These are phyloP conservation scores for Borostomias antarcticus DNA, from an alignment of 2,797 vertebrate species.

Conservation along the genomic window DNA sequence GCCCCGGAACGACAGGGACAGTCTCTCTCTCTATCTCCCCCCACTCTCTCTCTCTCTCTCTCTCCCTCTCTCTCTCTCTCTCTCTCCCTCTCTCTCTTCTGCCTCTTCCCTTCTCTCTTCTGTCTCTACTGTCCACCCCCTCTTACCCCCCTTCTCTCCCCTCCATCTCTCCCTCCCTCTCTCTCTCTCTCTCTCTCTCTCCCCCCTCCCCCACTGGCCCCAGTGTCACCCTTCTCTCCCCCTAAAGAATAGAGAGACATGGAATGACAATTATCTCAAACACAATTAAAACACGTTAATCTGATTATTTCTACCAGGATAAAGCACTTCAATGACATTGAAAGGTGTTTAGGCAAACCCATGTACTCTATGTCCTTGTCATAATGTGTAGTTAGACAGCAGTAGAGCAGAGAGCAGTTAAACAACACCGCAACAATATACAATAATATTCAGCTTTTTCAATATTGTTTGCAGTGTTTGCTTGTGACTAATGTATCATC, in stretches of 20 bases:
- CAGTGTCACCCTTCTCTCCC: conserved; percentile 29
- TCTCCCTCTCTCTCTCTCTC: conserved; percentile 23
- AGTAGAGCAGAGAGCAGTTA: too few relatives aligned
- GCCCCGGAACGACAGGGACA: conserved; percentile 3
- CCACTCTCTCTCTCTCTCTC: conserved; percentile 11
- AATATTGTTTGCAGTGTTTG: neutral
- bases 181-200: neutral
- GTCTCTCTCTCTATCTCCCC: conserved; percentile 16
- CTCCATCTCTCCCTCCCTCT: neutral
- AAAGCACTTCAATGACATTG: conserved; percentile 70
- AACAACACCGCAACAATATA: too few relatives aligned
- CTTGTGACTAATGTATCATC: neutral
- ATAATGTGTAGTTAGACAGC: conserved; percentile 45
- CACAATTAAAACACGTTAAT: conserved; percentile 77
- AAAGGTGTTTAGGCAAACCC: conserved; percentile 66
- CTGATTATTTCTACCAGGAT: conserved; percentile 71
- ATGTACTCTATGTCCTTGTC: conserved; percentile 56
- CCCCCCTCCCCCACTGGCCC: conserved; percentile 22
- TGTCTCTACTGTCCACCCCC: neutral
- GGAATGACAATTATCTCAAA: conserved; percentile 76
- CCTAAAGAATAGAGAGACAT: conserved; percentile 54
- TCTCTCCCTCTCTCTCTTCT: conserved; percentile 29
- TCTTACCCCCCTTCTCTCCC: conserved; percentile 12
- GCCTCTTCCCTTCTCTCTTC: neutral
- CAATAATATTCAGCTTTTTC: too few relatives aligned